Percentiles rank a stretch among this genome's conserved stretches.
Conservation (phyloP, 2,888 invertebrate species). For the Fragum sueziense region DNA sequence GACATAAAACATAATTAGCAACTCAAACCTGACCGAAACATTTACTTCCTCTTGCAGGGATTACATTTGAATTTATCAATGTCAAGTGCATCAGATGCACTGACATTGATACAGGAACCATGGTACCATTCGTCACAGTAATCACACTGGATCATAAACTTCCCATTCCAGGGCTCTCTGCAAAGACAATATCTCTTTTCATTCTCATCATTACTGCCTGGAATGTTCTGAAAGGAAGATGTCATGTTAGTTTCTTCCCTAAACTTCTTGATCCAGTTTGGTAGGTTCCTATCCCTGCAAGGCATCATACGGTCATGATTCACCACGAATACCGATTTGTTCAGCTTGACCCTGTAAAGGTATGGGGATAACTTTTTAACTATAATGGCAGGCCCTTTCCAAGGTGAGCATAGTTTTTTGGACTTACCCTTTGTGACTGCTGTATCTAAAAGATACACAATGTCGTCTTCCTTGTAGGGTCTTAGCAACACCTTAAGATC, state of each 20-base stretch:
- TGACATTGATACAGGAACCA: neutral
- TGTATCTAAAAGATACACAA: too few species aligned
- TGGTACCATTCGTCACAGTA: neutral
- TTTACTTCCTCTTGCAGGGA: too few species aligned
- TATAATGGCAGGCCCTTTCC: conserved; percentile 50
- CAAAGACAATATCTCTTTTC: neutral
- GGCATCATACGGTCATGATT: conserved; percentile 48
- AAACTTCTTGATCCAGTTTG: conserved; percentile 21
- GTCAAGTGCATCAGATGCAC: too few species aligned
- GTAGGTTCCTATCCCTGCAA: conserved; percentile 29
- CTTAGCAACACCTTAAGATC: too few species aligned
- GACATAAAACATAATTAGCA: too few species aligned
- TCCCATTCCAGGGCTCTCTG: neutral
- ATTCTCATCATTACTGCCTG: neutral
- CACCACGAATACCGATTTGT: conserved; percentile 16
- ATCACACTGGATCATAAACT: conserved; percentile 4
- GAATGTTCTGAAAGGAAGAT: neutral
- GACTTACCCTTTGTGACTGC: too few species aligned
- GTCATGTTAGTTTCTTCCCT: neutral
- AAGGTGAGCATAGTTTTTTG: too few species aligned
- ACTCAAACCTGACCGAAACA: too few species aligned
- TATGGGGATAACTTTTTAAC: conserved; percentile 28
- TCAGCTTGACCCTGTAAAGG: conserved; percentile 27
- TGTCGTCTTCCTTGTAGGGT: too few species aligned
- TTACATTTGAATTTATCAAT: too few species aligned